Evolutionary conservation across 2,797 vertebrate genomes (phyloP), one percentile per base, ranked within the genome.

Genomic region (Halcyon badia): DNA sequence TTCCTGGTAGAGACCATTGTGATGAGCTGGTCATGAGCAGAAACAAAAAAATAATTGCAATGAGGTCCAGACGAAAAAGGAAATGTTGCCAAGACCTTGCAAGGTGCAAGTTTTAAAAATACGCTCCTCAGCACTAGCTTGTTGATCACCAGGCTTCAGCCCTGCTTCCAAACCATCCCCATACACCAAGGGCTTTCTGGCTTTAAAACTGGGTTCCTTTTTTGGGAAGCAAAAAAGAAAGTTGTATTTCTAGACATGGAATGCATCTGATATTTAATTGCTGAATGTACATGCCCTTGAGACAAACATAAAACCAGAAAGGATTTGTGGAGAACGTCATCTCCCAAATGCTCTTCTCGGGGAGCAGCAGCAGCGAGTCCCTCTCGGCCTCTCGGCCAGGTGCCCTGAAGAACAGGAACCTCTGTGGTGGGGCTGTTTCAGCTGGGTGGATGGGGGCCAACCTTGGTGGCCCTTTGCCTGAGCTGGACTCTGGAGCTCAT

Each of bases 401-500:
- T 75, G 26, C 20, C 48, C 39, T 33, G 71, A 35, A n/a, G 33
- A 46, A 19, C 42, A 33, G n/a, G 24, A 10, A 5, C 14, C 24
- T 37, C 30, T 61, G 17, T 2, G 18, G 12, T 21, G 48, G 41
- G 17, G 25, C 37, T 21, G 24, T 26, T 25, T 60, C 0, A 14
- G 33, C 31, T 60, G 56, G 57, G 17, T 7, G 8, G 46, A 8
- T 51, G 37, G 11, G 19, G 14, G 3, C 21, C 31, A 19, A 21
- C 46, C 18, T 60, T 3, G 8, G 77, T 54, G n/a, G 6, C 51
- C 30, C 11, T 31, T 58, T 68, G 22, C n/a, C 83, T 78, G 82
- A 93, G 90, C 83, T 87, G 84, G 58, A 77, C 70, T 70, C 93
- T 82, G 87, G 83, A 69, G 64, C 95, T 95, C 84, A n/a, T 14